A percentile compares a stretch with the other conserved stretches of the same genome.
phyloP scores from a whole-genome alignment of 2,888 invertebrate genomes.

The Plagiodera versicolora region DNA sequence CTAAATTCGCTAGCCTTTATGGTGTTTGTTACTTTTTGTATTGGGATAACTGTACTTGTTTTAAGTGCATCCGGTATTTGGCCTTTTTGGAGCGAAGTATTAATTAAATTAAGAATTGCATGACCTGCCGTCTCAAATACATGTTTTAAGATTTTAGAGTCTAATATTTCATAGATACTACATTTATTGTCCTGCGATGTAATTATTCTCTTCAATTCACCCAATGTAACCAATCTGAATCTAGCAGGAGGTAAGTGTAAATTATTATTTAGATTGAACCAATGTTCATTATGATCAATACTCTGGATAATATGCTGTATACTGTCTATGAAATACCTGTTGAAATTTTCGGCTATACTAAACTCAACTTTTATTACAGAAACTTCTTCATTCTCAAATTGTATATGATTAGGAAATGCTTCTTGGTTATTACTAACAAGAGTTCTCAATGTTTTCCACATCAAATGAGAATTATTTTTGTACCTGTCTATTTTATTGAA shows the following conservation, averaged over 20 bases:
- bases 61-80: constrained; percentile 1
- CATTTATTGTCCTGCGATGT: background rate
- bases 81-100: background rate
- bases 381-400: background rate
- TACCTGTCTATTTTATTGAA: too few species aligned
- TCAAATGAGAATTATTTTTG: too few species aligned
- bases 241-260: background rate
- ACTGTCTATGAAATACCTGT: background rate
- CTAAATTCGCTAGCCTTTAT: too few species aligned
- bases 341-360: too few species aligned
- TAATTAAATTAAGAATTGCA: background rate
- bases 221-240: background rate
- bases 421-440: too few species aligned
- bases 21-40: too few species aligned
- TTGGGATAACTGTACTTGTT: too few species aligned
- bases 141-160: too few species aligned
- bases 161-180: too few species aligned
- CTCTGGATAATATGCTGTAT: background rate
- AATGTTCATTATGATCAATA: constrained; percentile 3
- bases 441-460: too few species aligned
- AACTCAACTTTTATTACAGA: too few species aligned
- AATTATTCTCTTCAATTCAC: background rate
- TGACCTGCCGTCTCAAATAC: background rate
- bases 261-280: background rate
- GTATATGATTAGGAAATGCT: too few species aligned